phyloP scores from a whole-genome alignment of 2,113 vertebrate species.

The Microcebus ravelobensis region DNA sequence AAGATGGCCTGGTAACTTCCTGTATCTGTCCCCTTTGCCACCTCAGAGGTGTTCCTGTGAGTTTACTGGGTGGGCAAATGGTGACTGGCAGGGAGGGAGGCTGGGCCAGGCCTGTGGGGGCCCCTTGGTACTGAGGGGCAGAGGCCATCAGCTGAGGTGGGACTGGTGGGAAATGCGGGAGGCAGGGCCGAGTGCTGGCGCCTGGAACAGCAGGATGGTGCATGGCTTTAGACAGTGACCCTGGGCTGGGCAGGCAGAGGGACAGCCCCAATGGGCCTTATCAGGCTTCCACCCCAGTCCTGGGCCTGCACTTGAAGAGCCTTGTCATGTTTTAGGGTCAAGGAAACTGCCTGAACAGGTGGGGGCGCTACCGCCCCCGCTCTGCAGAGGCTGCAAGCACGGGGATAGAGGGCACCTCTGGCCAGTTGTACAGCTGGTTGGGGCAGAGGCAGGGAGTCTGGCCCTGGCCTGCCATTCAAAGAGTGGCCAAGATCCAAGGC shows the following conservation, averaged over 20 bases:
- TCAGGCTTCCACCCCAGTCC: not conserved
- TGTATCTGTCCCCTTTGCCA: not conserved
- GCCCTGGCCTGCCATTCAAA: not conserved
- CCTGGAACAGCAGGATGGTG: not conserved
- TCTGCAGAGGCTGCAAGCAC: not conserved
- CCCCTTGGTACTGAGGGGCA: too few species aligned
- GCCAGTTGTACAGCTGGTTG: not conserved
- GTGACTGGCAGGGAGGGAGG: not conserved
- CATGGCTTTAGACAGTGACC: not conserved
- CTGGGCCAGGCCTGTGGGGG: not conserved
- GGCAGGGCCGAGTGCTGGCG: accelerated
- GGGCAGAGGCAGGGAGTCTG: not conserved
- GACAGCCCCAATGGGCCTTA: too few species aligned
- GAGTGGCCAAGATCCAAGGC: not conserved
- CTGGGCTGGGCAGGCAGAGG: too few species aligned
- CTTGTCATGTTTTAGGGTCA: not conserved
- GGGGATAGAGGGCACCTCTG: not conserved
- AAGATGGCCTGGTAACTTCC: not conserved
- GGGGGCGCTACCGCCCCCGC: not conserved
- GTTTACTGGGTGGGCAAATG: not conserved
- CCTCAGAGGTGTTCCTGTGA: not conserved
- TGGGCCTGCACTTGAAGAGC: not conserved
- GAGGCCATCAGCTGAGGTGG: not conserved
- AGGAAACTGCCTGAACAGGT: not conserved
- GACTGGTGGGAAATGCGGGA: not conserved